These are phyloP conservation scores for Drosophila anomalata DNA, from an alignment of 2,888 invertebrate genomes.

Conservation along the genomic window DNA sequence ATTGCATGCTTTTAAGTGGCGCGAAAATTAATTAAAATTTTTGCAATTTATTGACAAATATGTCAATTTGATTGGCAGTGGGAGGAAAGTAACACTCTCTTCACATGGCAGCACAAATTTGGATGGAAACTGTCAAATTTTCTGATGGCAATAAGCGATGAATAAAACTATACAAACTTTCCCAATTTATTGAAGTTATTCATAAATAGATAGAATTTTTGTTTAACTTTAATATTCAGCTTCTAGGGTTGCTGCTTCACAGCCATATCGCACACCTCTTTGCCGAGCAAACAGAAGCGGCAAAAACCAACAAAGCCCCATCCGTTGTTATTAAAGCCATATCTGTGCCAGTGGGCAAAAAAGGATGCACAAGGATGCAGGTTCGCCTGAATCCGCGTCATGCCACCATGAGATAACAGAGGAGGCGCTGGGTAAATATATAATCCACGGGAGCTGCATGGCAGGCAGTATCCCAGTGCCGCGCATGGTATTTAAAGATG, in stretches of 20 bases:
- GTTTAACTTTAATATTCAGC: conserved; percentile 13
- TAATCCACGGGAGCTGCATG: conserved; percentile 63
- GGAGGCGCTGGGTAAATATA: conserved; percentile 62
- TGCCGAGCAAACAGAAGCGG: conserved; percentile 56
- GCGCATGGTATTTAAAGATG: conserved; percentile 5
- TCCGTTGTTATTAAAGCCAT: conserved; percentile 71
- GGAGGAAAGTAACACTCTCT: not conserved
- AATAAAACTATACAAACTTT: not conserved
- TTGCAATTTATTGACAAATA: conserved; percentile 73
- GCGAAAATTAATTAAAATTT: conserved; percentile 77
- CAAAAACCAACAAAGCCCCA: conserved; percentile 61
- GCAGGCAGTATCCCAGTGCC: conserved; percentile 5
- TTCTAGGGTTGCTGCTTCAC: conserved; percentile 15
- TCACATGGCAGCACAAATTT: conserved; percentile 1
- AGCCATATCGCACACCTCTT: conserved; percentile 28
- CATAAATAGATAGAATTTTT: not conserved
- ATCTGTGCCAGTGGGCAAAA: conserved; percentile 70
- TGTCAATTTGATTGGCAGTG: conserved; percentile 59
- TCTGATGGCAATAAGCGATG: not conserved
- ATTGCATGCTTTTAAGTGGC: conserved; percentile 67
- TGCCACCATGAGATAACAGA: conserved; percentile 67
- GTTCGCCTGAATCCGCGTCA: conserved; percentile 38
- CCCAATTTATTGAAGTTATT: not conserved
- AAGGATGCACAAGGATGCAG: conserved; percentile 29
- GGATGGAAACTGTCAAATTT: conserved; percentile 2